A percentile compares a stretch with the other conserved stretches of the same genome.
These are phyloP conservation scores for Cirrhinus molitorella DNA, from an alignment of 2,797 vertebrate species.

Conservation along the genomic window DNA sequence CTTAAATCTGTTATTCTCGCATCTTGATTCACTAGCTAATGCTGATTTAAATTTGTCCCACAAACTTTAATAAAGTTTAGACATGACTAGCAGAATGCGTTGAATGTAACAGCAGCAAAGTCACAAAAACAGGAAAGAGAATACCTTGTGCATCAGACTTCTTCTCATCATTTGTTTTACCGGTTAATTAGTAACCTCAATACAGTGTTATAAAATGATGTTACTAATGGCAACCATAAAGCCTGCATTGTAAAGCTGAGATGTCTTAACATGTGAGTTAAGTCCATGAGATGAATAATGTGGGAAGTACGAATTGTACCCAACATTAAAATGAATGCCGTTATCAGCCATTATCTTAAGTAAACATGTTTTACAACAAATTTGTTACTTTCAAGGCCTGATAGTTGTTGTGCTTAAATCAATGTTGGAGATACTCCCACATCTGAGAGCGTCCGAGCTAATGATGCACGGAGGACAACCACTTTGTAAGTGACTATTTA, in stretches of 20 bases:
- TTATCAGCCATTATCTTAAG: slow-evolving; percentile 32
- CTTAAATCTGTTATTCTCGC: not conserved
- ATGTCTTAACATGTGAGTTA: slow-evolving; percentile 42
- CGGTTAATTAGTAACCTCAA: slow-evolving; percentile 78
- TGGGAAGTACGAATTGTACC: slow-evolving; percentile 24
- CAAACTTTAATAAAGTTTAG: not conserved
- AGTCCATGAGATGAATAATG: slow-evolving; percentile 10
- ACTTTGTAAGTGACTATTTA: slow-evolving; percentile 41
- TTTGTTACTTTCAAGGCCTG: slow-evolving; percentile 51
- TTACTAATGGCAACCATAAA: slow-evolving; percentile 65
- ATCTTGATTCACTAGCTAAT: not conserved
- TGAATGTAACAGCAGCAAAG: not conserved
- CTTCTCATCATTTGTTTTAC: slow-evolving; percentile 65
- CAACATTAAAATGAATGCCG: slow-evolving; percentile 9
- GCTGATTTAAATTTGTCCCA: not conserved
- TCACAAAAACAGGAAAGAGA: slow-evolving; percentile 22
- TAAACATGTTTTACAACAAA: slow-evolving; percentile 27
- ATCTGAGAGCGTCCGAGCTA: slow-evolving; percentile 1
- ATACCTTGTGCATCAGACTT: slow-evolving; percentile 15
- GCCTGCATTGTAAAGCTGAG: slow-evolving; percentile 68
- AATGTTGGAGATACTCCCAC: not conserved
- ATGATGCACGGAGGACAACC: slow-evolving; percentile 23
- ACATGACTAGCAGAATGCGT: not conserved
- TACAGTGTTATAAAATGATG: slow-evolving; percentile 68
- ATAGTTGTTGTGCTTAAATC: slow-evolving; percentile 19